These are phyloP conservation scores for Selenia dentaria DNA, from an alignment of 2,888 invertebrate species.

Conservation along the genomic window DNA sequence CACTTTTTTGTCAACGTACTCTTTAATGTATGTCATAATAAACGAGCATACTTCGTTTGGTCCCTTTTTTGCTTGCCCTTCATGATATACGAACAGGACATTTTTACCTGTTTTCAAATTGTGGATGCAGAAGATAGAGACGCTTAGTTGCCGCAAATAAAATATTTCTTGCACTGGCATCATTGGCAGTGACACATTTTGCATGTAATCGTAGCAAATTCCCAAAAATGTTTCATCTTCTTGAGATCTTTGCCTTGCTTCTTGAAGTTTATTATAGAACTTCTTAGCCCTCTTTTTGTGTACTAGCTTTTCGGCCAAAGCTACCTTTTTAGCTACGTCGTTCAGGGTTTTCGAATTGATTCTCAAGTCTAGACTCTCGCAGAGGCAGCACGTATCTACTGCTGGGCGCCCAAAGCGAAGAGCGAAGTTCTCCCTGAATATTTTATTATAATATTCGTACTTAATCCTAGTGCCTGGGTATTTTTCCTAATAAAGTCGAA, in stretches of 20 bases:
- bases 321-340: conserved; percentile 20
- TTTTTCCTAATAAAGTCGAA: neutral
- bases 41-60: conserved; percentile 18
- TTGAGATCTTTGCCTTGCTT: neutral
- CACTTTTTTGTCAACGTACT: conserved; percentile 9
- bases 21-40: conserved; percentile 10
- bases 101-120: conserved; percentile 14
- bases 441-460: neutral
- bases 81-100: conserved; percentile 1
- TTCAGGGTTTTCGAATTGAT: conserved; percentile 17
- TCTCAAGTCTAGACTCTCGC: conserved; percentile 19
- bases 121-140: conserved; percentile 7
- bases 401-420: neutral
- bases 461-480: neutral
- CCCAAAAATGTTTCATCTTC: neutral
- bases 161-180: conserved; percentile 23
- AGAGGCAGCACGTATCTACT: conserved; percentile 23
- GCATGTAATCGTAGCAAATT: conserved; percentile 21
- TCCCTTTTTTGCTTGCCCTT: conserved; percentile 2
- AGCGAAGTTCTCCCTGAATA: neutral
- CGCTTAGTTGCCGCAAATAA: conserved; percentile 11
- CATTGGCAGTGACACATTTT: conserved; percentile 18
- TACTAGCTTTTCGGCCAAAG: conserved; percentile 19
- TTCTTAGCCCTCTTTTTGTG: conserved; percentile 15
- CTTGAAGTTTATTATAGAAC: neutral